Conservation (phyloP, 2,113 vertebrate genomes). For the Microtus richardsoni region DNA sequence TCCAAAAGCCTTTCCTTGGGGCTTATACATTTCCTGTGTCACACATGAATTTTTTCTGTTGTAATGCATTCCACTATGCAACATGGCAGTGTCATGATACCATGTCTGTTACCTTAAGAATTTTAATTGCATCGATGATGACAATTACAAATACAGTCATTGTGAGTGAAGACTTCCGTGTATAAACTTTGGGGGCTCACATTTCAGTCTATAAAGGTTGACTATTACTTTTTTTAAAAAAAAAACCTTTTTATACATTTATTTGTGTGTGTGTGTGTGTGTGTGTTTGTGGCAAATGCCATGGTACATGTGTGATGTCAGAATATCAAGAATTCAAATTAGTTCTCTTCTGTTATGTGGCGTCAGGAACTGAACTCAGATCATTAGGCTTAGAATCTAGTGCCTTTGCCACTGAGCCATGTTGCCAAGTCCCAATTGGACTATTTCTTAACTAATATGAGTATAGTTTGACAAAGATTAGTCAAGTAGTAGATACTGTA, state of each 20-base stretch:
- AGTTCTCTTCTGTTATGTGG: neutral
- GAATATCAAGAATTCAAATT: neutral
- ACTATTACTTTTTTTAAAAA: neutral
- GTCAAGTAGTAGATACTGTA: neutral
- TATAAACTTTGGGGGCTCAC: neutral
- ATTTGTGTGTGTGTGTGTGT: neutral
- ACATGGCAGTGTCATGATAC: neutral
- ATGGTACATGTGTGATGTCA: neutral
- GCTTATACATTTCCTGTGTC: neutral
- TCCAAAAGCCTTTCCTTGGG: neutral
- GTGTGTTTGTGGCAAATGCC: neutral
- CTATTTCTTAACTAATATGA: conserved; percentile 7
- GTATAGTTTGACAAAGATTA: neutral
- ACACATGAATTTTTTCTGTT: neutral
- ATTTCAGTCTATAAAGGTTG: neutral
- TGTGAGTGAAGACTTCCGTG: neutral
- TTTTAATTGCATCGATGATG: neutral
- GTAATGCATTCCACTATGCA: neutral
- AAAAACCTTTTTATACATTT: neutral
- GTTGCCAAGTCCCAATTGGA: neutral
- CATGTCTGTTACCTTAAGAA: neutral
- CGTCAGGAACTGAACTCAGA: neutral
- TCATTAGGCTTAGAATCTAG: neutral
- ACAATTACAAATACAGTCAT: neutral
- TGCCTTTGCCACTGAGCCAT: neutral